Evolutionary conservation across 2,113 vertebrate genomes (phyloP), one percentile per base, ranked within the genome.

Genomic region (Hemiprocne comata): DNA sequence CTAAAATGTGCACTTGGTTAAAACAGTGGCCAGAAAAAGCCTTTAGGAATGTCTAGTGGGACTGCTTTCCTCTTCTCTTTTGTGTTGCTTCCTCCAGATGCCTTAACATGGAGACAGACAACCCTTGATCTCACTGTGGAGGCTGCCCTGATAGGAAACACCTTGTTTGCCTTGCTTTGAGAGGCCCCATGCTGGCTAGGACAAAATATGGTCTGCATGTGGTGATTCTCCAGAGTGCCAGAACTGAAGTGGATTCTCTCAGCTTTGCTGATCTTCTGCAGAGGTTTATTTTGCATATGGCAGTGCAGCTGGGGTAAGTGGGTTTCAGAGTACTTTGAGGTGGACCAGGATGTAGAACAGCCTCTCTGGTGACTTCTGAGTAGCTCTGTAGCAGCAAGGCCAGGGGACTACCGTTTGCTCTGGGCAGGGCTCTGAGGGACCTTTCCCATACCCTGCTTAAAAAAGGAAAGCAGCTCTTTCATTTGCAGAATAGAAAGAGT

Each of bases 21-120:
- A 90, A 67, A 54, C 72, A 67, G 26, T 31, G 60, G 83, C 94
- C 94, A 96, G 90, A 90, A 95, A 96, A 94, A 94, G 85, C 54
- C 58, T 80, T 73, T 40, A 88, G 90, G 88, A 96, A 96, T 93
- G 85, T 86, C 95, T 88, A 80, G 33, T 64, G 72, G 51, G 79
- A 88, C 51, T 58, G 51, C 70, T 74, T 93, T 93, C 61, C 48
- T 82, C 44, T 71, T 73, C 51, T 62, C 46, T 78, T 94, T 62
- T 33, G 58, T 86, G 36, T 42, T 90, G 46, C 51, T 88, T 42
- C 42, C 28, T 90, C 23, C 94, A 90, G 40, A 76, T 61, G 28
- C 50, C 20, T 85, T 55, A 73, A 79, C 20, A 86, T 0, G 2
- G 46, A 46, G 17, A 88, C 33, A 92, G 90, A 83, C 36, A 66